Percentiles rank a stretch among this genome's conserved stretches.
Evolutionary conservation across 1,140 invertebrate genomes (phyloP).

Genomic region (Coenobita brevimanus): DNA sequence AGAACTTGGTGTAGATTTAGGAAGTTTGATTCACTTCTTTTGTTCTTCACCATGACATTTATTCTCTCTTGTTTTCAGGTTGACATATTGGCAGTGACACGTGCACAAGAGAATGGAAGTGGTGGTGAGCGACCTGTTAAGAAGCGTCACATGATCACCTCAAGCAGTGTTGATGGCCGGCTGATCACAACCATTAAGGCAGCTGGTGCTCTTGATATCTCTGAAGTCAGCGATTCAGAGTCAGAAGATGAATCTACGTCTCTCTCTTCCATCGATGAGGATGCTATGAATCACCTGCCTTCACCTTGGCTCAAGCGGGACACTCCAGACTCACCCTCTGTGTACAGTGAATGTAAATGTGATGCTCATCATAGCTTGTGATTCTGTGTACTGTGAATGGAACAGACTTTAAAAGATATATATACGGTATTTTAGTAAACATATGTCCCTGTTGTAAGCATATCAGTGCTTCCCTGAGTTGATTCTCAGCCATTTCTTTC

Average conservation of each 20-base stretch:
- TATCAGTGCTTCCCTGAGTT: no score
- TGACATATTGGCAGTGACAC: conserved; percentile 36
- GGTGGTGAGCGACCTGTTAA: conserved; percentile 52
- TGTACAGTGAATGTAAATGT: conserved; percentile 60
- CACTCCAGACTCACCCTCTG: conserved; percentile 46
- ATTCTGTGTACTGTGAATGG: no score
- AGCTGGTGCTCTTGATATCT: conserved; percentile 36
- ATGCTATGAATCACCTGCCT: conserved; percentile 46
- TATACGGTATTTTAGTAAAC: no score
- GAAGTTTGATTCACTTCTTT: no score
- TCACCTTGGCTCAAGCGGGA: conserved; percentile 61
- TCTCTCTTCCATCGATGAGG: conserved; percentile 53
- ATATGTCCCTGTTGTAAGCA: no score
- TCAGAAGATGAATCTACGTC: conserved; percentile 60
- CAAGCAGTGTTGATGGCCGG: conserved; percentile 63
- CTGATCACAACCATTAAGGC: conserved; percentile 67
- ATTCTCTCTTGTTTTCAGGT: conserved; percentile 21
- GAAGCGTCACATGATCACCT: conserved; percentile 64
- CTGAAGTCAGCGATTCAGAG: conserved; percentile 58
- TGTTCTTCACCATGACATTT: neutral
- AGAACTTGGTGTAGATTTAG: no score
- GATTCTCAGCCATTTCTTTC: no score
- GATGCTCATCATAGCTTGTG: no score
- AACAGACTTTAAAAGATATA: no score
- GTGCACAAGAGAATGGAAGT: conserved; percentile 32